A percentile compares a stretch with the other conserved stretches of the same genome.
phyloP scores from a whole-genome alignment of 2,797 vertebrate species.

The Platyrinchus mystaceus region DNA sequence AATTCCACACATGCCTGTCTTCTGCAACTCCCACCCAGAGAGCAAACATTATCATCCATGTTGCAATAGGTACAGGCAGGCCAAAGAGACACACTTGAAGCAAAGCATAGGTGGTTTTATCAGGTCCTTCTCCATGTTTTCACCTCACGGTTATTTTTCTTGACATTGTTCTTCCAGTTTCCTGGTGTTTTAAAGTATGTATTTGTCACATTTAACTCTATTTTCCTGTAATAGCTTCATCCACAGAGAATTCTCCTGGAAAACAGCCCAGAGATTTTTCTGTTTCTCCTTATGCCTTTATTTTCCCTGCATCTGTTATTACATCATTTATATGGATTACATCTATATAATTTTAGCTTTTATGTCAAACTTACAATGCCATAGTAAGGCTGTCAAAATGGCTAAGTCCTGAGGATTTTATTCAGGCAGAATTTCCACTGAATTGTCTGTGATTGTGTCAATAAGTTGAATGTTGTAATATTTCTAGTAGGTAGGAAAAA shows the following conservation, averaged over 20 bases:
- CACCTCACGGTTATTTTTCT: background rate
- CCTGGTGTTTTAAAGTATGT: background rate
- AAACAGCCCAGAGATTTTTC: conserved; percentile 24
- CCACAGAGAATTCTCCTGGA: conserved; percentile 10
- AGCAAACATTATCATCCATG: background rate
- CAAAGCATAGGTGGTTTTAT: background rate
- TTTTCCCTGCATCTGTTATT: conserved; percentile 24
- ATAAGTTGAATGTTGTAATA: background rate
- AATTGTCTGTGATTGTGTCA: background rate
- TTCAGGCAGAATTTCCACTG: background rate
- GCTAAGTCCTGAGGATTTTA: background rate
- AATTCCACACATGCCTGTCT: conserved; percentile 25
- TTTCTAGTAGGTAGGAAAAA: background rate
- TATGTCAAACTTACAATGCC: background rate
- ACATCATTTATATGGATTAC: conserved; percentile 12
- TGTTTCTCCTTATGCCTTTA: conserved; percentile 26
- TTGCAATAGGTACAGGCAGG: background rate
- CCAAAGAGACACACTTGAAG: background rate
- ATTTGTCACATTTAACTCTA: conserved; percentile 27
- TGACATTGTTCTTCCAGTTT: background rate
- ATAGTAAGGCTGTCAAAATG: background rate
- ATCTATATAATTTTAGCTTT: conserved; percentile 9
- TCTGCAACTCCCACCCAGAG: background rate
- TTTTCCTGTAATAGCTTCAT: conserved; percentile 17
- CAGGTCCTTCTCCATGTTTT: background rate